phyloP scores from a whole-genome alignment of 2,888 invertebrate genomes.

The Lordiphosa fenestrarum region DNA sequence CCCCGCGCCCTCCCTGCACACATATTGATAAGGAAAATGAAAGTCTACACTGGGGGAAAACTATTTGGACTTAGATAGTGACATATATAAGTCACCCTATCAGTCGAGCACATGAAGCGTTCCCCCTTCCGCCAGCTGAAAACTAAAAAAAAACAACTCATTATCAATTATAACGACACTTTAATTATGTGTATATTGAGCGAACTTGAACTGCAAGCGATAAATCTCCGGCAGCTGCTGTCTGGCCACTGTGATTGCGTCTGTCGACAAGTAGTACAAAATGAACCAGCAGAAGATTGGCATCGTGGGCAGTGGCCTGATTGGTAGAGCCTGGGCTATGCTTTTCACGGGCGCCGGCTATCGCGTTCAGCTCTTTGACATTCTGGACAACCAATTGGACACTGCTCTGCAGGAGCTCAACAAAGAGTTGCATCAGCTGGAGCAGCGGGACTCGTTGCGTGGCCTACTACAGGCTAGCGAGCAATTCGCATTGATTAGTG shows the following conservation, averaged over 20 bases:
- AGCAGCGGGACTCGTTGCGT: constrained; percentile 86
- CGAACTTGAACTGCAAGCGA: constrained; percentile 54
- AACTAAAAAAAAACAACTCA: constrained; percentile 40
- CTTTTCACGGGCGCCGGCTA: constrained; percentile 96
- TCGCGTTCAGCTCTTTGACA: constrained; percentile 93
- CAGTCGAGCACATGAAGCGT: too few species aligned
- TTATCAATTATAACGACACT: constrained; percentile 50
- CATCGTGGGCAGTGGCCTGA: constrained; percentile 93
- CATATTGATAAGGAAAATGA: constrained; percentile 3
- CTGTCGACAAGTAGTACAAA: constrained; percentile 25
- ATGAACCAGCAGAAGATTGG: constrained; percentile 86
- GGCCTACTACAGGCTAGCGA: constrained; percentile 87
- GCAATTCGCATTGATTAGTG: constrained; percentile 89
- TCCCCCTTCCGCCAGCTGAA: too few species aligned
- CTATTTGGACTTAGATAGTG: too few species aligned
- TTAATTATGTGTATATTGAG: constrained; percentile 44
- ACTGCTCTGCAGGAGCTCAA: constrained; percentile 88
- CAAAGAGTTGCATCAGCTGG: constrained; percentile 86
- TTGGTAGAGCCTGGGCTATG: constrained; percentile 98
- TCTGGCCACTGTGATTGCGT: neutral
- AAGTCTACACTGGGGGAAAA: neutral
- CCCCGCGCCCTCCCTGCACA: neutral
- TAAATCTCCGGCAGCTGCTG: constrained; percentile 44
- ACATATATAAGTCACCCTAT: too few species aligned
- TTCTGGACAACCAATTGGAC: constrained; percentile 87